Base-by-base conservation (phyloP, 2,797 vertebrate genomes). In the Microctenopoma stevenorrisi region DNA sequence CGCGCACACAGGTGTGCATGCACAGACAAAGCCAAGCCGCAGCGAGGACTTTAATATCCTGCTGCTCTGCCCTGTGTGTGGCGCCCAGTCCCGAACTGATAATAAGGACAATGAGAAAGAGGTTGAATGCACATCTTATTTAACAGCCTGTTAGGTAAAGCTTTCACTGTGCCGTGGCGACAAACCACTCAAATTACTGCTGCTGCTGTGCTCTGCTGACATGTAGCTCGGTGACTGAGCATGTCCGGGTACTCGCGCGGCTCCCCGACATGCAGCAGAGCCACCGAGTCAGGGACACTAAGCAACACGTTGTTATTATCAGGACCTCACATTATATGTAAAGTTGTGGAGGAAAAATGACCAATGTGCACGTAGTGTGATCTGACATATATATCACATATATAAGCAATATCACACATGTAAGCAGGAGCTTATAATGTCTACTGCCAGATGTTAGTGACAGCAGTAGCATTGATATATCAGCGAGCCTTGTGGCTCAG, bases 131-230 rank as follows among this genome's bases (percentile, higher is more conserved):
- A 84, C 70, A 83, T 86, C 85, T 87, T 83, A 81, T 87, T 88
- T 84, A 87, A 86, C 76, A 86, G 85, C 76, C 81, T 82, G 78
- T 79, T 83, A 81, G 81, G 76, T 82, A 72, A 64, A 71, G 76
- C 79, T 74, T 80, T 64, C 53, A 43, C 49, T 10, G 9, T 5
- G 18, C 59, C 55, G 30, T 56, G n/a, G 70, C 75, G 84, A 86
- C 79, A 79, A 79, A 78, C 79, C 68, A 64, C 56, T 78, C 79
- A 66, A 71, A 83, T 85, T 68, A 83, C 18, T 18, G 18, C 61
- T 26, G 56, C 60, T 78, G 77, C 78, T 74, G 76, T 54, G 63
- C 68, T 78, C 1, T 22, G 16, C 61, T 15, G 64, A 78, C 49
- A 5, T 67, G 59, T 48, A 68, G 56, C 75, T 79, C 64, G 73